phyloP scores from a whole-genome alignment of 2,888 invertebrate species.

The Sepiola atlantica region DNA sequence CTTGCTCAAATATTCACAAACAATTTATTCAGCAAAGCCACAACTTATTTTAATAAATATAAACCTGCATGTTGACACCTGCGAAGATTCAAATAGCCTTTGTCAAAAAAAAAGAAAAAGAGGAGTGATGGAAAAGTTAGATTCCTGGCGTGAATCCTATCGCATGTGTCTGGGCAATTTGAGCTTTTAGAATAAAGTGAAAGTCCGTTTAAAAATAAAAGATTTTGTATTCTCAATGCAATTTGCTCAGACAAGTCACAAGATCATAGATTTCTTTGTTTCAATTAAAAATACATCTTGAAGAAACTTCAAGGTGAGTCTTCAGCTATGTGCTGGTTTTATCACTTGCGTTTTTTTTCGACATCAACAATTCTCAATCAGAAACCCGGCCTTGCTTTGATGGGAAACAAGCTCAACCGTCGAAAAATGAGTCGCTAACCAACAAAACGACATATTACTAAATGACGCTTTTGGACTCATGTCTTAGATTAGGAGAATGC shows the following conservation, averaged over 20 bases:
- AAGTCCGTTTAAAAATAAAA: not conserved
- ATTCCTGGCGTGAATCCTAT: not conserved
- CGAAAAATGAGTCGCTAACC: too few species aligned
- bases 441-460: too few species aligned
- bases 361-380: too few species aligned
- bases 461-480: too few species aligned
- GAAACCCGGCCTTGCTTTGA: too few species aligned
- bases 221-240: not conserved
- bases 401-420: too few species aligned
- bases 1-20: not conserved
- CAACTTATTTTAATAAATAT: not conserved
- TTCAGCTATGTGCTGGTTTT: too few species aligned
- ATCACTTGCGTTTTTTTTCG: too few species aligned
- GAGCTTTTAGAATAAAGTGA: not conserved
- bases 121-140: not conserved
- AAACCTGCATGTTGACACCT: not conserved
- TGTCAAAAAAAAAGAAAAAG: not conserved
- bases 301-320: too few species aligned
- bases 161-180: not conserved
- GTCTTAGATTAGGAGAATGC: too few species aligned
- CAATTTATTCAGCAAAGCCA: not conserved
- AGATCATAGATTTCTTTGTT: not conserved
- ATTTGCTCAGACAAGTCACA: not conserved
- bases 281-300: too few species aligned
- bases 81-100: not conserved